A percentile compares a stretch with the other conserved stretches of the same genome.
These are phyloP conservation scores for Centroberyx gerrardi DNA, from an alignment of 2,797 vertebrate genomes.

Conservation along the genomic window DNA sequence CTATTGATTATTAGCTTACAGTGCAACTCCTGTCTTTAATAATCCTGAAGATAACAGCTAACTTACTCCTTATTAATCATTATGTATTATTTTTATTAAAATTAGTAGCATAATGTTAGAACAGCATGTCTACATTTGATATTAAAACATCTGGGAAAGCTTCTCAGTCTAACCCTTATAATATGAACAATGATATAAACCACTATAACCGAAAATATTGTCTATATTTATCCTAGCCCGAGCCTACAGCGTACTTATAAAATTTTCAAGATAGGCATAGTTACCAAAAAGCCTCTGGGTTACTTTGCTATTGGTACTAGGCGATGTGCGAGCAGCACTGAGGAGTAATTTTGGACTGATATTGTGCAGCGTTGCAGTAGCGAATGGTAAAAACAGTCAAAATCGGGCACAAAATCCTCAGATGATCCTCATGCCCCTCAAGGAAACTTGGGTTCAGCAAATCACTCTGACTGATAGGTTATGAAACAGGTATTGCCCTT, in stretches of 20 bases:
- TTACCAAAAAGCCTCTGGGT: constrained; percentile 56
- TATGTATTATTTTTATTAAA: neutral
- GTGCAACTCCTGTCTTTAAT: neutral
- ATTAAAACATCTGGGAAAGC: constrained; percentile 44
- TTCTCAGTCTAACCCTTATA: constrained; percentile 15
- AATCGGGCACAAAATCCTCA: constrained; percentile 28
- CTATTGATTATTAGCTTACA: constrained; percentile 5
- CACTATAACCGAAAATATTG: constrained; percentile 42
- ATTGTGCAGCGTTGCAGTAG: constrained; percentile 32
- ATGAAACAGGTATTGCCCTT: neutral
- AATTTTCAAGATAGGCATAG: constrained; percentile 49
- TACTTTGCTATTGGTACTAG: constrained; percentile 37
- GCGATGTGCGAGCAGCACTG: constrained; percentile 22
- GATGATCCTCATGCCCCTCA: constrained; percentile 21
- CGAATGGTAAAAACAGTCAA: constrained; percentile 24
- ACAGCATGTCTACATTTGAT: constrained; percentile 5
- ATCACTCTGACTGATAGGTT: constrained; percentile 10
- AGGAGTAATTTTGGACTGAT: constrained; percentile 40
- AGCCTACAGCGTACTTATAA: constrained; percentile 54
- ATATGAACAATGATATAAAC: constrained; percentile 25
- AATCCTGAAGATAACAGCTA: neutral
- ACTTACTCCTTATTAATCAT: neutral
- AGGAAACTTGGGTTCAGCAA: constrained; percentile 1
- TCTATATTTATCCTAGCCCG: constrained; percentile 49
- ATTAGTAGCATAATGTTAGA: neutral